Conservation (phyloP, 2,113 vertebrate genomes). For the Uria lomvia region DNA sequence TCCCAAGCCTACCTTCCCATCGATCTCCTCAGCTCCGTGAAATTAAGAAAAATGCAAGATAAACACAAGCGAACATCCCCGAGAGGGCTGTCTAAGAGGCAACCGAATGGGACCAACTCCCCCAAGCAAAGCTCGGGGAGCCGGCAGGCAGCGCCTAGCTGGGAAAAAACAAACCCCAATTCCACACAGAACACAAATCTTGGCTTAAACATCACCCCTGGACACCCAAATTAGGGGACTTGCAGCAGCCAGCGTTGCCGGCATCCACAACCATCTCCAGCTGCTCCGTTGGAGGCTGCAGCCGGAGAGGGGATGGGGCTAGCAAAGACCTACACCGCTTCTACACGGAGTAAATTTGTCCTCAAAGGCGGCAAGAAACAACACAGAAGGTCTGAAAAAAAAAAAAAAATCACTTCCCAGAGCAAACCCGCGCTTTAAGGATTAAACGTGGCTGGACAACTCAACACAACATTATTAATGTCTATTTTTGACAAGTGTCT, state of each 20-base stretch:
- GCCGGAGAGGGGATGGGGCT: neutral
- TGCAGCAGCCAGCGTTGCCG: rapidly evolving
- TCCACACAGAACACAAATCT: neutral
- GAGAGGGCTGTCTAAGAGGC: neutral
- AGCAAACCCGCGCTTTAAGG: neutral
- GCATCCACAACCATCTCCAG: rapidly evolving
- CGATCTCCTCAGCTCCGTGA: constrained; percentile 40
- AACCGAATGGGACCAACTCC: neutral
- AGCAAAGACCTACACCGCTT: neutral
- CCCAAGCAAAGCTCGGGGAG: neutral
- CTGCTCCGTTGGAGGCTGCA: neutral
- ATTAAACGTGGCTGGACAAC: neutral
- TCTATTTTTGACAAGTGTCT: constrained; percentile 24
- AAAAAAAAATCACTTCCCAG: neutral
- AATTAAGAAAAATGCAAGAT: constrained; percentile 55
- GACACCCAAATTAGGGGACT: rapidly evolving
- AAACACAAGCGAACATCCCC: neutral
- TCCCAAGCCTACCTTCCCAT: constrained; percentile 56
- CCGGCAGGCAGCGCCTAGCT: neutral
- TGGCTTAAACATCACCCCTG: neutral
- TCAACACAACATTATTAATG: neutral
- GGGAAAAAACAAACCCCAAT: neutral
- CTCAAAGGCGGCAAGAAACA: rapidly evolving
- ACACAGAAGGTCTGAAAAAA: neutral
- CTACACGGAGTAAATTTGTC: neutral